Conservation (phyloP, 2,888 invertebrate genomes). For the Dolichomitus sp. region DNA sequence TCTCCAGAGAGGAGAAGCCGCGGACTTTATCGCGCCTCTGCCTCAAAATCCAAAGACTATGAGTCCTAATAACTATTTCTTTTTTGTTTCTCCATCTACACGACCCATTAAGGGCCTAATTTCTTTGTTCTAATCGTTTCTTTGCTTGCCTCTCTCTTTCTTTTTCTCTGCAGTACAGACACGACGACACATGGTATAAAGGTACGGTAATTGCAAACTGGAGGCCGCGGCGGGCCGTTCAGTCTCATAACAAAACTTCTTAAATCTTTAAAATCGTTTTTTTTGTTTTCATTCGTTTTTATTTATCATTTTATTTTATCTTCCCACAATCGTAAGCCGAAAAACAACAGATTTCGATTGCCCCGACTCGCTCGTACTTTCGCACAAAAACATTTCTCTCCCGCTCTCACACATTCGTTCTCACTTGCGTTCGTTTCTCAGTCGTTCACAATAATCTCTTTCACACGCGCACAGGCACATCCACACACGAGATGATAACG, state of each 20-base stretch:
- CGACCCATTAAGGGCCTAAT: slow-evolving; percentile 69
- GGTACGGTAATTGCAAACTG: slow-evolving; percentile 82
- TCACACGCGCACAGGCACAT: slow-evolving; percentile 67
- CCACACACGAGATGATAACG: slow-evolving; percentile 75
- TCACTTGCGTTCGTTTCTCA: slow-evolving; percentile 41
- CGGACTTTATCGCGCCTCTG: slow-evolving; percentile 32
- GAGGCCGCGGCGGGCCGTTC: slow-evolving; percentile 82
- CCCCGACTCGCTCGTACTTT: slow-evolving; percentile 78
- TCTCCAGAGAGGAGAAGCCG: slow-evolving; percentile 53
- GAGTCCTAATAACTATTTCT: slow-evolving; percentile 43
- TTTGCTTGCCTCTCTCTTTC: slow-evolving; percentile 19
- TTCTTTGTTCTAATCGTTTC: slow-evolving; percentile 13
- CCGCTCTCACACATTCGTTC: slow-evolving; percentile 54
- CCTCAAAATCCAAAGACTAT: slow-evolving; percentile 31
- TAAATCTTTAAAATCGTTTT: slow-evolving; percentile 69
- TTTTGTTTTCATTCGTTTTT: slow-evolving; percentile 51
- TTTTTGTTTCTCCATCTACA: slow-evolving; percentile 52
- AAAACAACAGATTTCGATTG: slow-evolving; percentile 72
- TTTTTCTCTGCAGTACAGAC: slow-evolving; percentile 67
- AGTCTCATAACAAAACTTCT: slow-evolving; percentile 84
- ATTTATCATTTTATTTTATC: slow-evolving; percentile 52
- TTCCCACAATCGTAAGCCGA: slow-evolving; percentile 53
- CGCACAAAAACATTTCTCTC: slow-evolving; percentile 50
- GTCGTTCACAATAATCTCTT: slow-evolving; percentile 27
- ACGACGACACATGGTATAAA: slow-evolving; percentile 75